phyloP scores from a whole-genome alignment of 2,113 vertebrate species.

The Pogona vitticeps region DNA sequence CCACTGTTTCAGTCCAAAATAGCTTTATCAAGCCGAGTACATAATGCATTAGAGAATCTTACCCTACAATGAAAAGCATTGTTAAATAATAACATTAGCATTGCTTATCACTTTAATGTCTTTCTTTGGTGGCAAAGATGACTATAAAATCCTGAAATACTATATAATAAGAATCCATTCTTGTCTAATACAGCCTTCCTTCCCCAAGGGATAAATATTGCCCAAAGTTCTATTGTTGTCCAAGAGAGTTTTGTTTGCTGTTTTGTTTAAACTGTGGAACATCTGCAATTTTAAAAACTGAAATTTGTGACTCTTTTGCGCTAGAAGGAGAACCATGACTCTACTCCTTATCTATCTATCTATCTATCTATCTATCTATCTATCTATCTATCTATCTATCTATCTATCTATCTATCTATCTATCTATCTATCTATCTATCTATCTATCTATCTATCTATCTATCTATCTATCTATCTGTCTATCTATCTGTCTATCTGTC shows the following conservation, averaged over 20 bases:
- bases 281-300: no score
- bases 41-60: not conserved
- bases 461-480: no score
- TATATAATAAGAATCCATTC: constrained; percentile 1
- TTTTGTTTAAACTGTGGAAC: no score
- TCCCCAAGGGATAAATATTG: not conserved
- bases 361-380: no score
- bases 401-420: no score
- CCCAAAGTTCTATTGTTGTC: constrained; percentile 14
- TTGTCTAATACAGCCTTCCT: not conserved
- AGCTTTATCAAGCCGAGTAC: not conserved
- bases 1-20: not conserved
- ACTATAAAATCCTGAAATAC: not conserved
- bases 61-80: not conserved
- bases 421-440: no score
- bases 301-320: no score
- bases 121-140: constrained; percentile 9
- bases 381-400: no score
- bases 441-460: no score
- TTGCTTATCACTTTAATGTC: constrained; percentile 1
- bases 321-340: no score
- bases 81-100: not conserved
- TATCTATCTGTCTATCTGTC: no score
- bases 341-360: no score
- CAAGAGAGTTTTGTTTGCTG: not conserved